These are phyloP conservation scores for Schizaphis graminum DNA, from an alignment of 2,888 invertebrate genomes.

Conservation along the genomic window DNA sequence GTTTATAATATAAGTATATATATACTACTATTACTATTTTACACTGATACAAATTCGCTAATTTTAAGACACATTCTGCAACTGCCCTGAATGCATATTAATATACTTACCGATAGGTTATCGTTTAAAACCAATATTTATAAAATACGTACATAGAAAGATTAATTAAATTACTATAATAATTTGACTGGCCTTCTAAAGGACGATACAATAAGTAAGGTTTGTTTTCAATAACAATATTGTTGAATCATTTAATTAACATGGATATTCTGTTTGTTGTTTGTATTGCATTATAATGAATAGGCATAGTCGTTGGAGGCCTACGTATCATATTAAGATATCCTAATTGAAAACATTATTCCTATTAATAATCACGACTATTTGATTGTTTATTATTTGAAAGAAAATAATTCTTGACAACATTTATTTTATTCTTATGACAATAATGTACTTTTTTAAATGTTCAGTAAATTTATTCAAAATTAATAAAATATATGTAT, in stretches of 20 bases:
- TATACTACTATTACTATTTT: not conserved
- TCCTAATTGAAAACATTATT: not conserved
- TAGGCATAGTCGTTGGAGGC: not conserved
- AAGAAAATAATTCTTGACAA: not conserved
- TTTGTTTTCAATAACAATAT: not conserved
- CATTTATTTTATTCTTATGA: not conserved
- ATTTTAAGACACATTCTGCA: not conserved
- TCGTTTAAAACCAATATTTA: not conserved
- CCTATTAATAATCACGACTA: not conserved
- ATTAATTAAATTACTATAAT: not conserved
- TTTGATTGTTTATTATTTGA: not conserved
- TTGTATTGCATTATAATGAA: not conserved
- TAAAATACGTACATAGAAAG: not conserved
- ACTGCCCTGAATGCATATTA: not conserved
- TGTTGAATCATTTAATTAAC: not conserved
- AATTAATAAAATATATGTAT: not conserved
- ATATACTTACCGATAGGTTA: not conserved
- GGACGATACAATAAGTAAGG: too few species aligned
- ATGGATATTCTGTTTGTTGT: not conserved
- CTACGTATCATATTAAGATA: not conserved
- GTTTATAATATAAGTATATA: too few species aligned
- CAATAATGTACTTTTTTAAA: not conserved
- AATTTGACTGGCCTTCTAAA: not conserved
- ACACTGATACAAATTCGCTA: not conserved
- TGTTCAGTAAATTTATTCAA: not conserved